Conservation (phyloP, 2,113 vertebrate species). For the Microcebus jonahi region DNA sequence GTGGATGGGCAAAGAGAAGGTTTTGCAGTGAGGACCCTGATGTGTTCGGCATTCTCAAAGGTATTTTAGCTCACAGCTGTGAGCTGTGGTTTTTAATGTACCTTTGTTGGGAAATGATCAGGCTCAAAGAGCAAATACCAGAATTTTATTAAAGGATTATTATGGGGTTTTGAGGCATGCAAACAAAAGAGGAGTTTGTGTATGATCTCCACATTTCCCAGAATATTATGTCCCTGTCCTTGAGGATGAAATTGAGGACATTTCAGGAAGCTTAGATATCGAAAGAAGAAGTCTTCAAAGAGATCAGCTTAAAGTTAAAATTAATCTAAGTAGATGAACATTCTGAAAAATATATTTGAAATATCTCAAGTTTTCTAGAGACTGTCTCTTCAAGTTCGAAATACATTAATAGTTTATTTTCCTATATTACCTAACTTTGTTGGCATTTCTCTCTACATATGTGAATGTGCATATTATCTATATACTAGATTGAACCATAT, state of each 20-base stretch:
- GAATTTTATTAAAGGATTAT: slow-evolving; percentile 66
- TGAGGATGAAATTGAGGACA: slow-evolving; percentile 42
- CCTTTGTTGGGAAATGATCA: slow-evolving; percentile 70
- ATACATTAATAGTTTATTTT: not conserved
- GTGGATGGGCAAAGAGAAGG: not conserved
- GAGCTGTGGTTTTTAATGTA: slow-evolving; percentile 77
- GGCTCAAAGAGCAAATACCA: slow-evolving; percentile 67
- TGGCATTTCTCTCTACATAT: not conserved
- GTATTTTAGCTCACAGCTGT: not conserved
- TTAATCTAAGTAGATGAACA: not conserved
- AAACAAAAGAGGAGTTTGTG: not conserved
- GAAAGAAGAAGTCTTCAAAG: not conserved
- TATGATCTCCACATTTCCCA: slow-evolving; percentile 50
- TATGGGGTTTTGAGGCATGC: slow-evolving; percentile 56
- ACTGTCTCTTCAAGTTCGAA: not conserved
- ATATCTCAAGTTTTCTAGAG: not conserved
- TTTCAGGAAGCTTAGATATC: not conserved
- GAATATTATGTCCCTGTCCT: slow-evolving; percentile 30
- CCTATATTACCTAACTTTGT: not conserved
- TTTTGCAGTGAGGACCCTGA: not conserved
- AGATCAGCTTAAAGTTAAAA: not conserved
- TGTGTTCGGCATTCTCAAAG: not conserved
- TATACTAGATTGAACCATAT: not conserved
- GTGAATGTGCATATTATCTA: not conserved
- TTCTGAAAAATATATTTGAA: not conserved